Evolutionary conservation across 2,113 vertebrate genomes (phyloP).

Genomic region (Typhlomys cinereus): DNA sequence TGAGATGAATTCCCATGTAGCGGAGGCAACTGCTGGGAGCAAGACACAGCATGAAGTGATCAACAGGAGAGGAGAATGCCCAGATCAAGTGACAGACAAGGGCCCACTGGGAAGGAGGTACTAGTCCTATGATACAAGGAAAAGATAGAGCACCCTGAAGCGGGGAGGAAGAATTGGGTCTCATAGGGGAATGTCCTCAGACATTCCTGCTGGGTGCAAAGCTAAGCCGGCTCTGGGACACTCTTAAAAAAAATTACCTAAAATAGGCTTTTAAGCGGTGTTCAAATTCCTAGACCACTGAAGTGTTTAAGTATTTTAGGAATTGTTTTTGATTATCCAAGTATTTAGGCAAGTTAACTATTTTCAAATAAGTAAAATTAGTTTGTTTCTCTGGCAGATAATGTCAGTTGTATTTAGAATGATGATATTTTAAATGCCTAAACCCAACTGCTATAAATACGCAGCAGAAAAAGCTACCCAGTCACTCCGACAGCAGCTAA

Average conservation of each 20-base stretch:
- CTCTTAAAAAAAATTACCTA: slow-evolving; percentile 28
- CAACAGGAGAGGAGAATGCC: neutral
- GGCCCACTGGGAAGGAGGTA: too few species aligned
- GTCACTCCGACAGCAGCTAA: neutral
- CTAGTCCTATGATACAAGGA: accelerated
- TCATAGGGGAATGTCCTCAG: neutral
- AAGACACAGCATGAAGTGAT: accelerated
- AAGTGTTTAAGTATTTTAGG: slow-evolving; percentile 34
- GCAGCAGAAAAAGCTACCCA: neutral
- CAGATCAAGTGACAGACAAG: accelerated
- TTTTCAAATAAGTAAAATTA: slow-evolving; percentile 50
- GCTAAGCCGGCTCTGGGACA: neutral
- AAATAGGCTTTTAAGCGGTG: neutral
- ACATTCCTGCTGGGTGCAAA: neutral
- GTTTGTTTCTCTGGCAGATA: neutral
- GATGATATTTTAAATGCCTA: neutral
- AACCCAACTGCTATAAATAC: neutral
- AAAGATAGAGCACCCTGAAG: neutral
- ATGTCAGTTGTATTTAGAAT: neutral
- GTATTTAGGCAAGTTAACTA: neutral
- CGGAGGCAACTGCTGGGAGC: too few species aligned
- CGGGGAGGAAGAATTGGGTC: neutral
- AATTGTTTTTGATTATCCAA: neutral
- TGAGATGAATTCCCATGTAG: too few species aligned
- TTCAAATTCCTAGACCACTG: slow-evolving; percentile 3